Evolutionary conservation across 2,113 vertebrate species (phyloP), one percentile per base, ranked within the genome.

Genomic region (Ariopsis seemanni): DNA sequence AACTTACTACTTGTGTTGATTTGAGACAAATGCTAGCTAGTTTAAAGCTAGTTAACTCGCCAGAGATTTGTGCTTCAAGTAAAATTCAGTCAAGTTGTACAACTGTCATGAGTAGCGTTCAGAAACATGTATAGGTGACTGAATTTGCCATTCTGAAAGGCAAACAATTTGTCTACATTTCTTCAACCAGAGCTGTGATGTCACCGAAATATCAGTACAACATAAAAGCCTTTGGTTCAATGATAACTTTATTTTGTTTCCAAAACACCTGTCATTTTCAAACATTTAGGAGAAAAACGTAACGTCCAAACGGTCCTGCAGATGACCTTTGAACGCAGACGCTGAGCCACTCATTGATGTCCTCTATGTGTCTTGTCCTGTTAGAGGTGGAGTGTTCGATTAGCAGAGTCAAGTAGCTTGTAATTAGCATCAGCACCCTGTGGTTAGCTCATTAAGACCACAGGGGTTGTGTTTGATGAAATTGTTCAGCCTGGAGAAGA

Each of bases 371-470:
- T 27, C 6, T 84, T 50, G 77, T 67, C 7, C 77, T 74, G 48
- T 62, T 65, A 15, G 22, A 69, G 18, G 15, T 75, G 55, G 58
- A 84, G 52, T 27, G 88, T 72, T 82, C 63, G 86, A 85, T 82
- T 87, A 79, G 74, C n/a, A 2, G 58, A 72, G 72, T 88, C 63
- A 85, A 90, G 86, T 86, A 83, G 57, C 87, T 77, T 42, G 79
- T 85, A 83, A 87, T 90, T 88, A 88, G 34, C 87, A 87, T 83
- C 86, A 78, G 87, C 83, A 85, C 86, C 83, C 69, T 50, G 14
- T 85, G 77, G 85, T 87, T 84, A 90, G 75, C 53, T 83, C 20
- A 15, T 88, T 90, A 85, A 78, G 25, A 34, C 79, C 82, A 55
- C 77, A n/a, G 74, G 78, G 82, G 85, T 65, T 82, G 74, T 87